Percentiles rank a stretch among this genome's conserved stretches.
These are phyloP conservation scores for Rhizomys pruinosus DNA, from an alignment of 2,113 vertebrate genomes.

Conservation along the genomic window DNA sequence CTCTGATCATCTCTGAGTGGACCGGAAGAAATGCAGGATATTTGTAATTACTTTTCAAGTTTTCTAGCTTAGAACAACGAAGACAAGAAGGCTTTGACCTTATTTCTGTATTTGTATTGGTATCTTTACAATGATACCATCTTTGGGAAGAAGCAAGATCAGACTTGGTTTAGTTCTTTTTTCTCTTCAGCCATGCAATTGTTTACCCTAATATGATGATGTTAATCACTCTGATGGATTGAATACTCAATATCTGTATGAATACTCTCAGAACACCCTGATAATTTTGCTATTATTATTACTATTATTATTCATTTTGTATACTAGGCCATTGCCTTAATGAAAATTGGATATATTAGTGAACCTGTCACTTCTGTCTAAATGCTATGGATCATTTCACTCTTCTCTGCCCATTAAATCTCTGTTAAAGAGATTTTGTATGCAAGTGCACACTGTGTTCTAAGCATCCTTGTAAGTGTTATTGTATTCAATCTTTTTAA, in stretches of 20 bases:
- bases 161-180: background rate
- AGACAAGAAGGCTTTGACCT: background rate
- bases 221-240: background rate
- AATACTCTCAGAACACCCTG: background rate
- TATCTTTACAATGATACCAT: background rate
- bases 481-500: conserved; percentile 21
- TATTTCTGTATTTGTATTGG: background rate
- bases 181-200: background rate
- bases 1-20: conserved; percentile 1
- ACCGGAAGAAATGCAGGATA: background rate
- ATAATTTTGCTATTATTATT: background rate
- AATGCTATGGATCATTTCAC: background rate
- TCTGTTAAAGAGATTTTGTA: background rate
- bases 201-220: conserved; percentile 37
- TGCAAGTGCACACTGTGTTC: background rate
- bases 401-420: background rate
- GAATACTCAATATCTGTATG: background rate
- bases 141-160: background rate
- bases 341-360: background rate
- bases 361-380: conserved; percentile 12
- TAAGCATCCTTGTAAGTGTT: conserved; percentile 17
- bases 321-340: background rate
- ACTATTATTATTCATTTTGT: conserved; percentile 13
- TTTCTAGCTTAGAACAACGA: conserved; percentile 16
- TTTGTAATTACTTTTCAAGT: conserved; percentile 24